Percentiles rank a stretch among this genome's conserved stretches.
Evolutionary conservation across 2,888 invertebrate genomes (phyloP).

Genomic region (Drosophila cracens): DNA sequence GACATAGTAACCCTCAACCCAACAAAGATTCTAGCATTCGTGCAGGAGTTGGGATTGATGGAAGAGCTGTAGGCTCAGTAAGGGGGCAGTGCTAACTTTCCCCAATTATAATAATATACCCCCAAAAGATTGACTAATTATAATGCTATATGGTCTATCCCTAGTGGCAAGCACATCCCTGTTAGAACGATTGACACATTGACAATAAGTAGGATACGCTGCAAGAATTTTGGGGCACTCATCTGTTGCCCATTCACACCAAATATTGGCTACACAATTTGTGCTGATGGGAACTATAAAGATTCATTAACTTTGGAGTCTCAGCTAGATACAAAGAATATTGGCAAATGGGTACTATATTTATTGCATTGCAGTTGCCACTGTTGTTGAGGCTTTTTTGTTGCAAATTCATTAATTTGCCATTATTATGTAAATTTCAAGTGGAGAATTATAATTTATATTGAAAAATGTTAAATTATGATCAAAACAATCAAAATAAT

Average conservation of each 20-base stretch:
- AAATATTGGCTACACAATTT: neutral
- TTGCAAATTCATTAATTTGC: conserved; percentile 4
- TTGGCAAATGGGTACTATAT: neutral
- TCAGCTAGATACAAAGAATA: neutral
- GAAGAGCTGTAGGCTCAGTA: no score
- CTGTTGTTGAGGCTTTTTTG: neutral
- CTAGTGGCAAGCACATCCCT: no score
- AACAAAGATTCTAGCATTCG: no score
- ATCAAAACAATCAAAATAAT: neutral
- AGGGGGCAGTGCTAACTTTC: no score
- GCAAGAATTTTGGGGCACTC: neutral
- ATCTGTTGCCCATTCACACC: neutral
- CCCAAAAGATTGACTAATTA: neutral
- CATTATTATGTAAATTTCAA: conserved; percentile 18
- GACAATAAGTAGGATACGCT: neutral
- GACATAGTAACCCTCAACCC: no score
- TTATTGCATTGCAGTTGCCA: neutral
- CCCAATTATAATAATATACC: no score
- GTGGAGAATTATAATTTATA: conserved; percentile 1
- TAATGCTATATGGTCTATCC: neutral
- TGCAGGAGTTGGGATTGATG: no score
- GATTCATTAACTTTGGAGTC: neutral
- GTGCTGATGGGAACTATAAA: neutral
- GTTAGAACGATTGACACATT: neutral
- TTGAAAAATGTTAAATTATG: conserved; percentile 16